A percentile compares a stretch with the other conserved stretches of the same genome.
Evolutionary conservation across 2,113 vertebrate genomes (phyloP).

Genomic region (Gallinago jamesoni): DNA sequence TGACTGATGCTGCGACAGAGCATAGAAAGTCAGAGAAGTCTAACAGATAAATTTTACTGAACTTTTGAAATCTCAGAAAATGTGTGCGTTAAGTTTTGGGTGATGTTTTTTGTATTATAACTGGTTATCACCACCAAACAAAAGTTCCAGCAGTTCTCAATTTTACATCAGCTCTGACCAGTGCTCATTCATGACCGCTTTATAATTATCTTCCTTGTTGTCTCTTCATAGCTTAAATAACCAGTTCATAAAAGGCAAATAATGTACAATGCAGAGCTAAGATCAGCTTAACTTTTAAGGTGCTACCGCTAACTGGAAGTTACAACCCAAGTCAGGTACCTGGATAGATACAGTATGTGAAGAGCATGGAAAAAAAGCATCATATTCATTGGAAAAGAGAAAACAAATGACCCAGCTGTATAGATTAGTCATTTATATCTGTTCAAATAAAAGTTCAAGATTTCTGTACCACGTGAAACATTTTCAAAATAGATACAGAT

Average conservation of each 20-base stretch:
- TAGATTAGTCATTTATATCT: neutral
- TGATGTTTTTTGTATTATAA: neutral
- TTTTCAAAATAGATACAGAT: neutral
- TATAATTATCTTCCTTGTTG: neutral
- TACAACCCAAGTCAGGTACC: neutral
- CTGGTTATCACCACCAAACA: neutral
- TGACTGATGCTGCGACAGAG: neutral
- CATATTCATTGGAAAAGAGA: neutral
- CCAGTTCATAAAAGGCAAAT: neutral
- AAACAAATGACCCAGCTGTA: neutral
- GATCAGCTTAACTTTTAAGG: neutral
- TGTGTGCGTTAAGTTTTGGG: neutral
- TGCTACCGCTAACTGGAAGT: neutral
- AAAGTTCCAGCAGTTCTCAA: neutral
- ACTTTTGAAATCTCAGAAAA: neutral
- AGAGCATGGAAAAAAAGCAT: accelerated
- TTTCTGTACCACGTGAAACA: neutral
- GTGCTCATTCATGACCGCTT: neutral
- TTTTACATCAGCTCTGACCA: neutral
- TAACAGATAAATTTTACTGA: neutral
- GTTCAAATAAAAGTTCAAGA: neutral
- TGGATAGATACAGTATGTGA: neutral
- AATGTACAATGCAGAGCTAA: neutral
- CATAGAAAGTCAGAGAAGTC: neutral
- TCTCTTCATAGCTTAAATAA: neutral